phyloP scores from a whole-genome alignment of 1,140 invertebrate species.

The Aplysia californica region DNA sequence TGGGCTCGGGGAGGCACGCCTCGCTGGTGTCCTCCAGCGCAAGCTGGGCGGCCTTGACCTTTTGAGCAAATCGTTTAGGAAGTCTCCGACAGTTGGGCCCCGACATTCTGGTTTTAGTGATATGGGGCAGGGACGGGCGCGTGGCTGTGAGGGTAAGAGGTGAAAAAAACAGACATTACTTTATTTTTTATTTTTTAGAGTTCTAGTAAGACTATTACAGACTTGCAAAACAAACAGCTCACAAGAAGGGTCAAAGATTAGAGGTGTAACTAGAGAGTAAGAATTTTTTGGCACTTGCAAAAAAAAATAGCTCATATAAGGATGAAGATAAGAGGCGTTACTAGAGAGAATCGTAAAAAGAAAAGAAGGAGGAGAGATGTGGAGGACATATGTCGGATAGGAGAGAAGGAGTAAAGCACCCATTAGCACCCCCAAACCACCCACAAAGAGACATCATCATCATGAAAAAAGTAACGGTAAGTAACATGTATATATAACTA shows the following conservation, averaged over 20 bases:
- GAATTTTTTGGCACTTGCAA: background rate
- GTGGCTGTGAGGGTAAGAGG: background rate
- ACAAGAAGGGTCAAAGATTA: background rate
- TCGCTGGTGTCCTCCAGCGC: conserved; percentile 5
- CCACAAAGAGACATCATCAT: too few relatives aligned
- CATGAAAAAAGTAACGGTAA: background rate
- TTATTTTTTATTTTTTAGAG: background rate
- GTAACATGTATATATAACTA: background rate
- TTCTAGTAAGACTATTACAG: background rate
- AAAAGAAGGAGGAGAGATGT: background rate
- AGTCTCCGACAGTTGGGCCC: background rate
- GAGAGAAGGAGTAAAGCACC: background rate
- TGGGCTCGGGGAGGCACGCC: background rate
- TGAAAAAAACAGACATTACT: background rate
- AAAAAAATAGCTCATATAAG: background rate
- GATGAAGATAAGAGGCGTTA: too few relatives aligned
- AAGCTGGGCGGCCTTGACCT: background rate
- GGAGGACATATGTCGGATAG: background rate
- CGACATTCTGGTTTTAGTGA: conserved; percentile 8
- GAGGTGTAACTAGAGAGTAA: background rate
- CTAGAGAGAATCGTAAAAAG: too few relatives aligned
- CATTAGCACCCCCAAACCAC: too few relatives aligned
- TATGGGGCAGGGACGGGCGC: conserved; percentile 6
- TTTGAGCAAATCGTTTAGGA: background rate
- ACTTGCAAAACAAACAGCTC: background rate